Evolutionary conservation across 1,140 invertebrate genomes (phyloP), one percentile per base, ranked within the genome.

Genomic region (Drosophila repleta): DNA sequence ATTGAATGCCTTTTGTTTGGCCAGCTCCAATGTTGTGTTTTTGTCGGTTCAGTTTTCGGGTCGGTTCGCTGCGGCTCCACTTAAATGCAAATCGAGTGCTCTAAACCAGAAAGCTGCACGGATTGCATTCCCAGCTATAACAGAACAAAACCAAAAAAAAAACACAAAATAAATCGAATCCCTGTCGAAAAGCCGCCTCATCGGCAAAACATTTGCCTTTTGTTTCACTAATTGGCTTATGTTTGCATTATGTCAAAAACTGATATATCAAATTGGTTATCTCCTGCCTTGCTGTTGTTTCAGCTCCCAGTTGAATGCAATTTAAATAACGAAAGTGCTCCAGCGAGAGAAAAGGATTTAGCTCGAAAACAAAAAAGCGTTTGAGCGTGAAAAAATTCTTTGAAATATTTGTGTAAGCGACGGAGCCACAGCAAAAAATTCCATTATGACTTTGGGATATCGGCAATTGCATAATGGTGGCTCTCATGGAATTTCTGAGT

Each of bases 1-100:
- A 85, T 85, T 85, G 81, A 85, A 85, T 87, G 78, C 82, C 81
- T 85, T 85, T 85, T 85, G 81, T 85, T 76, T 85, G 76, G 46
- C 53, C 69, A 39, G 51, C 53, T 66, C 65, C 55, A 74, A 69
- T 65, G 62, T 77, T 65, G 58, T 77, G 69, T 74, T 81, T 64
- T 69, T 67, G 53, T 48, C 57, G 51, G 63, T 82, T 82, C 56
- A 4, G 4, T 24, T 24, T 24, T 24, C 21, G 4, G 21, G 2
- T 24, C 21, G 21, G 32, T 13, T 35, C 32, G 11, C 10, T 35
- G 32, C 11, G 32, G 68, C 26, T 65, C 39, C 53, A 72, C 48
- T 60, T 51, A 57, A 65, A 71, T 65, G 61, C 67, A 64, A 65
- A 64, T 70, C 62, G 61, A n/a, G 17, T 17, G n/a, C 13, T n/a